A percentile compares a stretch with the other conserved stretches of the same genome.
Conservation (phyloP, 2,888 invertebrate species). For the Tetragonisca angustula region DNA sequence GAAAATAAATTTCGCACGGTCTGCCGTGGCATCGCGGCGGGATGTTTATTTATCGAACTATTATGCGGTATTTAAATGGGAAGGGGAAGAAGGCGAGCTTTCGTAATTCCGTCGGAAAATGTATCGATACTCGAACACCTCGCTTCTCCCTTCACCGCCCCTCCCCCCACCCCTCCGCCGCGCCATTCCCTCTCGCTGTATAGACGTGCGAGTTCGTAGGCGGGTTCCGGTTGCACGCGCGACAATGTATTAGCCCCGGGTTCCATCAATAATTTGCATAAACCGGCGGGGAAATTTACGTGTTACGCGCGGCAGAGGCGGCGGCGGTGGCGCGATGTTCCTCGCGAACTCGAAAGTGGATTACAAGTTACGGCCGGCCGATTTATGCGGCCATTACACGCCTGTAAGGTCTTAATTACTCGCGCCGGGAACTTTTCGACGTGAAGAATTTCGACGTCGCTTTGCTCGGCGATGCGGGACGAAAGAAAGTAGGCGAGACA, state of each 20-base stretch:
- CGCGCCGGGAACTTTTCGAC: slow-evolving; percentile 48
- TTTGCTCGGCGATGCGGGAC: neutral
- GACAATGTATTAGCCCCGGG: slow-evolving; percentile 65
- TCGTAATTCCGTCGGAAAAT: slow-evolving; percentile 56
- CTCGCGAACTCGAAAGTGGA: slow-evolving; percentile 69
- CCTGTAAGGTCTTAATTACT: slow-evolving; percentile 61
- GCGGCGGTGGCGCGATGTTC: slow-evolving; percentile 37
- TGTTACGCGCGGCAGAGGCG: slow-evolving; percentile 39
- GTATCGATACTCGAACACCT: slow-evolving; percentile 19
- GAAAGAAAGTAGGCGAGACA: neutral
- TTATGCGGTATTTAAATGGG: slow-evolving; percentile 42
- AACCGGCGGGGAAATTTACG: slow-evolving; percentile 67
- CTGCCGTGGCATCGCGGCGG: neutral
- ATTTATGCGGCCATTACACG: slow-evolving; percentile 68
- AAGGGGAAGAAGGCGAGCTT: slow-evolving; percentile 30
- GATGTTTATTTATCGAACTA: slow-evolving; percentile 29
- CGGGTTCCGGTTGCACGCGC: slow-evolving; percentile 48
- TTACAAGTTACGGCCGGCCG: slow-evolving; percentile 66
- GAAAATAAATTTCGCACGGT: slow-evolving; percentile 31
- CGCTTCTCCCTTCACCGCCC: neutral
- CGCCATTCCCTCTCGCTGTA: neutral
- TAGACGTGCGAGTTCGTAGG: slow-evolving; percentile 38
- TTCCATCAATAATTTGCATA: slow-evolving; percentile 72
- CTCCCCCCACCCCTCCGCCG: too few species aligned
- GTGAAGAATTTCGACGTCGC: slow-evolving; percentile 43